A percentile compares a stretch with the other conserved stretches of the same genome.
phyloP scores from a whole-genome alignment of 2,113 vertebrate genomes.

The Cathartes aura region DNA sequence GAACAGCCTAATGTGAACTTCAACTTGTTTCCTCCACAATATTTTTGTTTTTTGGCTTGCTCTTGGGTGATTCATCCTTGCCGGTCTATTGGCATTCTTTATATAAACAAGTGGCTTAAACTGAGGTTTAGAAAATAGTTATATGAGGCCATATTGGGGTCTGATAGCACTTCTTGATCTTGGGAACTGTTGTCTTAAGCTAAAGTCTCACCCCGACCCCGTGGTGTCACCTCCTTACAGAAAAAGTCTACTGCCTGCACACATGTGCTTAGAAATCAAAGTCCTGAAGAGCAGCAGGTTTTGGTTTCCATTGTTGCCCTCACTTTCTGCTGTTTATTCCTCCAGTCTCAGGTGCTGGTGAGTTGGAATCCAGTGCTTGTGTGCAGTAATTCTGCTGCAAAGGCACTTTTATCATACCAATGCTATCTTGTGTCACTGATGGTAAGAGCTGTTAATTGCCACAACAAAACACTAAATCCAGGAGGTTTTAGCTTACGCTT shows the following conservation, averaged over 20 bases:
- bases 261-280: background rate
- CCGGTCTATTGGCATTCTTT: conserved; percentile 18
- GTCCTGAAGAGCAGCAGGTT: background rate
- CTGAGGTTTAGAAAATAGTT: background rate
- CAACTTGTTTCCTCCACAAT: background rate
- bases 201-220: background rate
- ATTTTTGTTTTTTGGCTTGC: background rate
- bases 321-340: background rate
- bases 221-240: background rate
- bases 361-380: background rate
- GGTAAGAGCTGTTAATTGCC: background rate
- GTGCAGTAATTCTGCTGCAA: background rate
- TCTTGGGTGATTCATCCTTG: conserved; percentile 55
- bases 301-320: background rate
- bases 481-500: background rate
- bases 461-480: background rate
- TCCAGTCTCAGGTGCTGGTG: background rate
- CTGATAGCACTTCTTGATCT: background rate
- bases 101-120: conserved; percentile 47
- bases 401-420: rapidly evolving
- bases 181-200: background rate
- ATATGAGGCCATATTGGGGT: background rate
- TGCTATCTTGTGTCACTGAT: background rate
- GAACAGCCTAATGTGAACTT: background rate
- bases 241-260: background rate